Base-by-base conservation (phyloP, 1,140 invertebrate genomes). In the Zaprionus tsacasi region DNA sequence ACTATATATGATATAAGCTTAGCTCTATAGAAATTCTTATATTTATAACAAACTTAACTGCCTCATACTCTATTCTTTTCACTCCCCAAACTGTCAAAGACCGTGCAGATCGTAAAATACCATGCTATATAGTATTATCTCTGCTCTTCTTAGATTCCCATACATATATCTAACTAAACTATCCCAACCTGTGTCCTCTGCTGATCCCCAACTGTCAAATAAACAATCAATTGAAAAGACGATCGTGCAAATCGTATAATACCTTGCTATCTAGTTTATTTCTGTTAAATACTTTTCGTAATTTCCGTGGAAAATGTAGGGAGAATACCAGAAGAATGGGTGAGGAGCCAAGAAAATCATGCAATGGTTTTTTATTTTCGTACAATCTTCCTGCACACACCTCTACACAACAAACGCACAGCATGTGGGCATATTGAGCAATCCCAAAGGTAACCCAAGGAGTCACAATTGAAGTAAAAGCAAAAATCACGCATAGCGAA, bases 371-470 rank as follows among this genome's bases (percentile, higher is more conserved):
- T 80, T 63, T 69, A 50, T 50, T 33, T 38, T 38, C 36, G 7
- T 25, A 67, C 82, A 78, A 75, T 81, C 63, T 79, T 48, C 50
- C 60, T 43, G 33, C 27, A 40, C 12, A 65, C 68, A 67, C 36
- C 21, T 11, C n/a, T 57, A 25, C 10, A 4, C 43, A 30, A 83
- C 74, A 88, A 83, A 70, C 70, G 79, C 85, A 48, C 83, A 88
- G 83, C 83, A 88, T 88, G 83, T 78, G 83, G 78, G 83, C 85
- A 78, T 78, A 88, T 89, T 88, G 67, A 82, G 67, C 38, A 61
- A 61, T 64, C 55, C 66, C 58, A 58, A 56, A 67, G 59, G 70
- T 68, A 64, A 65, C 40, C 66, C 61, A 60, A 72, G 15, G 8
- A 86, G 78, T 85, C 81, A 85, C 85, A 79, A 78, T 59, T 59